phyloP scores from a whole-genome alignment of 2,888 invertebrate species.

The Hololepta plana region DNA sequence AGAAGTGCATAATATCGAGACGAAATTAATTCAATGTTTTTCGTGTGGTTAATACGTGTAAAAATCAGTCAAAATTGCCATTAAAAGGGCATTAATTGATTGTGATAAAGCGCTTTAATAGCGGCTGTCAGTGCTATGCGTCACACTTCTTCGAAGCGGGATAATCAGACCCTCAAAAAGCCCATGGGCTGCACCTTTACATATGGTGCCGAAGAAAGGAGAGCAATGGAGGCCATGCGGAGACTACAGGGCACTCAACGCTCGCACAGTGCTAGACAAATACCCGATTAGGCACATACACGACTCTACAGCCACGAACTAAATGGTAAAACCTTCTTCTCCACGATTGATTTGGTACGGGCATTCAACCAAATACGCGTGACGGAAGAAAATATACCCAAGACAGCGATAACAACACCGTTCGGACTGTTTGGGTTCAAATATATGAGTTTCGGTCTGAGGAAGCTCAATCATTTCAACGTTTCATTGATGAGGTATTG shows the following conservation, averaged over 20 bases:
- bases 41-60: no score
- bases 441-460: slow-evolving; percentile 18
- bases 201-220: slow-evolving; percentile 17
- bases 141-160: slow-evolving; percentile 13
- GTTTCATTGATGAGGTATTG: slow-evolving; percentile 18
- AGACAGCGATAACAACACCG: no score
- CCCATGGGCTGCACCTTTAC: slow-evolving; percentile 18
- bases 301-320: slow-evolving; percentile 17
- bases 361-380: slow-evolving; percentile 23
- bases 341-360: slow-evolving; percentile 17
- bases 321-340: slow-evolving; percentile 14
- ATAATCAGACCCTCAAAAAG: slow-evolving; percentile 11
- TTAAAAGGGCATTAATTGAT: no score
- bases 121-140: no score
- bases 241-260: slow-evolving; percentile 18
- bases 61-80: no score
- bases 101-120: no score
- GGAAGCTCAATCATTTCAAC: slow-evolving; percentile 23
- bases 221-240: slow-evolving; percentile 20
- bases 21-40: no score
- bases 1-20: no score
- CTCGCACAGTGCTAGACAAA: slow-evolving; percentile 27
- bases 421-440: slow-evolving; percentile 15
- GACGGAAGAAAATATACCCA: slow-evolving; percentile 15
- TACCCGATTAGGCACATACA: slow-evolving; percentile 21